Conservation (phyloP, 2,888 invertebrate genomes). For the Diarsia dahlii region DNA sequence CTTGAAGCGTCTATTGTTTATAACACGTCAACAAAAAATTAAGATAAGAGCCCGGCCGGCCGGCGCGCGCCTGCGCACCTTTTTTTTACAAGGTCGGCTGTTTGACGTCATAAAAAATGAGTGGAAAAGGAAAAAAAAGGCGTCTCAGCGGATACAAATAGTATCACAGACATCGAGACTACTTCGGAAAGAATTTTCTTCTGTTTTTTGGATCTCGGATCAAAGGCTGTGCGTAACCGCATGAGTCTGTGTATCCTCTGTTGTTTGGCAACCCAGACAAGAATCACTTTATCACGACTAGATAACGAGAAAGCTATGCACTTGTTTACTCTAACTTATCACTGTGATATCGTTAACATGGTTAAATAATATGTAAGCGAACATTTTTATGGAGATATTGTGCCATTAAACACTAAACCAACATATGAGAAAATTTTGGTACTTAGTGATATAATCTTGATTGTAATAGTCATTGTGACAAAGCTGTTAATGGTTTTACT, state of each 20-base stretch:
- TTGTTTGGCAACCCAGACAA: conserved; percentile 43
- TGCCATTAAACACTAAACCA: conserved; percentile 4
- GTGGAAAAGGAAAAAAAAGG: no score
- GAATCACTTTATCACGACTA: conserved; percentile 36
- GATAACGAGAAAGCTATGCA: conserved; percentile 64
- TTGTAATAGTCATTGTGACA: conserved; percentile 2
- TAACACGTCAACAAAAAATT: no score
- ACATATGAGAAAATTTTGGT: conserved; percentile 4
- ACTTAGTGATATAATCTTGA: not conserved
- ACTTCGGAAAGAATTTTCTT: not conserved
- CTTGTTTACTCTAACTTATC: conserved; percentile 55
- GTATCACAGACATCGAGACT: no score
- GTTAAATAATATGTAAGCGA: conserved; percentile 34
- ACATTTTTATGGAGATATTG: conserved; percentile 25
- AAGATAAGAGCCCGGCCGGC: no score
- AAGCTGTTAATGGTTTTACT: not conserved
- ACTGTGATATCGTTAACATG: conserved; percentile 31
- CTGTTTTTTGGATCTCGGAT: not conserved
- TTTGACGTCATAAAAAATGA: no score
- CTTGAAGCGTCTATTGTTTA: no score
- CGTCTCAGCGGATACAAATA: no score
- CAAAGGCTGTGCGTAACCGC: not conserved
- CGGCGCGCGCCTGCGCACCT: no score
- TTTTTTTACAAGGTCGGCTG: no score
- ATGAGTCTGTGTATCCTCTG: conserved; percentile 12